Base-by-base conservation (phyloP, 2,888 invertebrate genomes). In the Chrysolina haemoptera region DNA sequence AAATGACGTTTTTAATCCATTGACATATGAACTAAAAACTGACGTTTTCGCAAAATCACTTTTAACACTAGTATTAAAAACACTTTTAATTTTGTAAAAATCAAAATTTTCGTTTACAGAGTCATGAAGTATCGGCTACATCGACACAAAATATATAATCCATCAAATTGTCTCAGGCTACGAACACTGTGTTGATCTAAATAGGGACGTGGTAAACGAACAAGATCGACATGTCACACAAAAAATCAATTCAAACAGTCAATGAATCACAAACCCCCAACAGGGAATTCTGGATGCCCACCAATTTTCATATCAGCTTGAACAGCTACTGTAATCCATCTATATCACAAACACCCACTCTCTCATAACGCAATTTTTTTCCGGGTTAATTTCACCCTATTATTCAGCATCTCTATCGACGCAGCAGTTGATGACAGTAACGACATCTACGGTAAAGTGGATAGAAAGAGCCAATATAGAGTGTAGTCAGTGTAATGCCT, bases 381-480 rank as follows among this genome's bases (percentile, higher is more conserved):
- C 59, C 59, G n/a, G 35, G 12, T 59, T 27, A 59, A 59, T 27
- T 59, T 35, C n/a, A 35, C 59, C 59, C 59, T 27, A 59, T 59
- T 59, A 59, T 59, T 59, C 59, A 27, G 59, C 59, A 14, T 59
- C 59, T 59, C 35, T 27, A 35, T 59, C n/a, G 22, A 9, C 5
- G 59, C 59, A 59, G 59, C 59, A 35, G 59, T 35, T 27, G 4
- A 59, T 59, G 59, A 27, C 59, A 59, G 59, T 27, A 27, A 59
- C 59, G 59, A 59, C 59, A 59, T 59, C 59, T 22, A 59, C 59
- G 27, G 59, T n/a, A 35, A 27, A 35, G 27, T n/a, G 27, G 35
- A n/a, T n/a, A 4, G 35, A 27, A 20, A 20, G 20, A 53, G 5
- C 53, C 12, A 12, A 35, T 27, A 27, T n/a, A 8, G 11, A 22